These are phyloP conservation scores for Oxyura jamaicensis DNA, from an alignment of 2,113 vertebrate genomes.

Conservation along the genomic window DNA sequence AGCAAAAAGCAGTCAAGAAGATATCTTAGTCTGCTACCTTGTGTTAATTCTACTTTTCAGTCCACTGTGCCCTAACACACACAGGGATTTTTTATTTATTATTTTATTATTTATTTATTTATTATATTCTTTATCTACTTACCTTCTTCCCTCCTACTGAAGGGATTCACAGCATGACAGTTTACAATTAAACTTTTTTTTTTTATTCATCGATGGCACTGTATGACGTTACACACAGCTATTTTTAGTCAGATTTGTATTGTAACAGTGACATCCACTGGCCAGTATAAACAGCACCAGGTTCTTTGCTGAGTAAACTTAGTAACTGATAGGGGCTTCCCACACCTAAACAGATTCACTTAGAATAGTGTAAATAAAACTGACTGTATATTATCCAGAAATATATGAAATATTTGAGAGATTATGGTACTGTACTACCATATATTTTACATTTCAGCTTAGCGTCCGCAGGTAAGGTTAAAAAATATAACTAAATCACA, in stretches of 20 bases:
- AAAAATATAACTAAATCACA: neutral
- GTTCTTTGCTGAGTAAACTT: neutral
- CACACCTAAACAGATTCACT: neutral
- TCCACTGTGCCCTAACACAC: too few relatives aligned
- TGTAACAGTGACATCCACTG: slow-evolving; percentile 57
- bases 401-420: neutral
- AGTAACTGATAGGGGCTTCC: neutral
- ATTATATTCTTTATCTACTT: too few relatives aligned
- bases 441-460: neutral
- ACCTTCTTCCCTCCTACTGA: too few relatives aligned
- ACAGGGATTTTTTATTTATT: too few relatives aligned
- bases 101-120: too few relatives aligned
- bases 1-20: neutral
- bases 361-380: neutral
- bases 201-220: too few relatives aligned
- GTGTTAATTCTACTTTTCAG: neutral
- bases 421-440: neutral
- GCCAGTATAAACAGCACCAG: neutral
- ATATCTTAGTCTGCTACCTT: accelerated
- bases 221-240: neutral
- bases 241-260: neutral
- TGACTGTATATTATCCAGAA: neutral
- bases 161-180: too few relatives aligned
- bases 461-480: neutral
- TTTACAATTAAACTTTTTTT: too few relatives aligned